Conservation (phyloP, 2,113 vertebrate genomes). For the Chamaea fasciata region DNA sequence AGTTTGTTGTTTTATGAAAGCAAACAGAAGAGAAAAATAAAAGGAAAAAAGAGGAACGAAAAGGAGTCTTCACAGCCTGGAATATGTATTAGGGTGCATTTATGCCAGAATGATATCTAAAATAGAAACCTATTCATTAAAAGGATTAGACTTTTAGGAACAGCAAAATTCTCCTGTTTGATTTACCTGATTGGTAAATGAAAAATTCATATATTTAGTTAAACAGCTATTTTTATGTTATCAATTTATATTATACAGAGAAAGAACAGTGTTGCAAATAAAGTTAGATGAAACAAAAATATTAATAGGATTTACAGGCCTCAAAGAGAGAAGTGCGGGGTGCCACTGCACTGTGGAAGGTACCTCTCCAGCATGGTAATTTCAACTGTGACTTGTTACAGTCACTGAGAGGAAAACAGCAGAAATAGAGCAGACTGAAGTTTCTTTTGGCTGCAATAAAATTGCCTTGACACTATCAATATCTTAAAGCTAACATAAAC, state of each 20-base stretch:
- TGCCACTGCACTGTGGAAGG: neutral
- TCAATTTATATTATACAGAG: neutral
- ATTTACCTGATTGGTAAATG: neutral
- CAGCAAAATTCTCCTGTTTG: neutral
- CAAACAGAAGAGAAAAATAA: neutral
- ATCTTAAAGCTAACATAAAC: neutral
- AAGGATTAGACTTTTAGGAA: neutral
- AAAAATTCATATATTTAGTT: slow-evolving; percentile 6
- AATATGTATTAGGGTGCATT: neutral
- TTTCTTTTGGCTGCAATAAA: neutral
- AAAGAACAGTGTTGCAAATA: neutral
- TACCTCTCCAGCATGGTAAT: neutral
- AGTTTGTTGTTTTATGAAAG: neutral
- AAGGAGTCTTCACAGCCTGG: neutral
- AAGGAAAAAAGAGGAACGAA: neutral
- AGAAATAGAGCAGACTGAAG: neutral
- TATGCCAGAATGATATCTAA: neutral
- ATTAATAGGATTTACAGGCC: neutral
- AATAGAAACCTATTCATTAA: neutral
- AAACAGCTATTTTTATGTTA: slow-evolving; percentile 3
- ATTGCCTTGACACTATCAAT: neutral
- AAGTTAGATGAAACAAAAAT: neutral
- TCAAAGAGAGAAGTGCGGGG: neutral
- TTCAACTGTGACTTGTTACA: neutral
- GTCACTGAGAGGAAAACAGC: neutral